Conservation (phyloP, 1,140 invertebrate species). For the Lepidurus arcticus region DNA sequence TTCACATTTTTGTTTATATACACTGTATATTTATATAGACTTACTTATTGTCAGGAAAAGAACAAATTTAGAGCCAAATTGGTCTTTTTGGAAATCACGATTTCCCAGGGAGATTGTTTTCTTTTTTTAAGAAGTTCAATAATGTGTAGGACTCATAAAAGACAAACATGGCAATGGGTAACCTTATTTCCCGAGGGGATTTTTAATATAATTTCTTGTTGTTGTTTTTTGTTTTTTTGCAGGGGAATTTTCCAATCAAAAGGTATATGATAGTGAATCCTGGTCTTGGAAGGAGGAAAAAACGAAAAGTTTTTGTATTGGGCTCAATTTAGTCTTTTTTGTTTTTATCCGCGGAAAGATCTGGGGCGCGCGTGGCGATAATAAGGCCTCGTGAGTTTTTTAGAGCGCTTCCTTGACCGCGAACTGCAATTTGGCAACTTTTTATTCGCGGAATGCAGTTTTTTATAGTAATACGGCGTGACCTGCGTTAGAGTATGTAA, state of each 20-base stretch:
- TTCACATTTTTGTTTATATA: background rate
- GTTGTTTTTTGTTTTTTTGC: background rate
- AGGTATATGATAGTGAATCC: background rate
- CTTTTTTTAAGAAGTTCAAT: too few relatives aligned
- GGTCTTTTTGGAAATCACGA: too few relatives aligned
- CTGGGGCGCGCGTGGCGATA: slow-evolving; percentile 6
- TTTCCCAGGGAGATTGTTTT: too few relatives aligned
- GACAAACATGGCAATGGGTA: background rate
- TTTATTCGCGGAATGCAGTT: background rate
- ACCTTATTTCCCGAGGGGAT: background rate
- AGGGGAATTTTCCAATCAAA: background rate
- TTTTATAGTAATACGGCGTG: background rate
- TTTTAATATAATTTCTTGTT: background rate
- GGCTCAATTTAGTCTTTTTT: background rate
- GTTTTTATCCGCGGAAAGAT: background rate
- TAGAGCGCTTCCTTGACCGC: background rate
- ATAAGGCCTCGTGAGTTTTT: background rate
- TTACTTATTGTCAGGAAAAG: too few relatives aligned
- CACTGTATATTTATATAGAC: too few relatives aligned
- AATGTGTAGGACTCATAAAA: too few relatives aligned
- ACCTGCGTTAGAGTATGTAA: background rate
- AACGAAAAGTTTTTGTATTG: background rate
- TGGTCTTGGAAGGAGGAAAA: background rate
- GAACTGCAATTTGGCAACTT: background rate
- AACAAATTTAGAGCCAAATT: too few relatives aligned